A percentile compares a stretch with the other conserved stretches of the same genome.
These are phyloP conservation scores for Luperina testacea DNA, from an alignment of 2,888 invertebrate species.

Conservation along the genomic window DNA sequence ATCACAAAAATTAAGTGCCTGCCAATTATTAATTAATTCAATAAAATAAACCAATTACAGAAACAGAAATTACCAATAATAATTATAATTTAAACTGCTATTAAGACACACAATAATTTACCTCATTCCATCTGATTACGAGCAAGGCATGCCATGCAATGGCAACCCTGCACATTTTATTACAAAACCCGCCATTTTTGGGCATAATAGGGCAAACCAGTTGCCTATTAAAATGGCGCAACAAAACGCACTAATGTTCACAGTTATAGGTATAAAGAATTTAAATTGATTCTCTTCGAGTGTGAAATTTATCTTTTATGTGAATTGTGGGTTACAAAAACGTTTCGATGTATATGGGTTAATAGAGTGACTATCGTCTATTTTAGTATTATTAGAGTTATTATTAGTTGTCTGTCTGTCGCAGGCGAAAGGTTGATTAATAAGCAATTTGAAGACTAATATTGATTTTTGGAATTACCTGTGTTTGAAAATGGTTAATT, in stretches of 20 bases:
- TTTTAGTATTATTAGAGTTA: conserved; percentile 37
- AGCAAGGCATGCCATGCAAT: conserved; percentile 15
- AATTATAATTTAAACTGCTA: conserved; percentile 21
- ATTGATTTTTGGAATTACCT: neutral
- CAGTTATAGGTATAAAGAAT: conserved; percentile 66
- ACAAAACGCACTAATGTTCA: conserved; percentile 50
- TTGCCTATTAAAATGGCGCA: conserved; percentile 48
- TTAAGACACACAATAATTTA: conserved; percentile 29
- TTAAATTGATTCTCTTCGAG: conserved; percentile 62
- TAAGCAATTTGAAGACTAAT: conserved; percentile 22
- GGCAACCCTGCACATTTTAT: conserved; percentile 64
- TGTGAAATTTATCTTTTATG: conserved; percentile 66
- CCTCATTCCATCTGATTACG: conserved; percentile 40
- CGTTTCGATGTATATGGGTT: conserved; percentile 50
- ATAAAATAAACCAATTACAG: conserved; percentile 36
- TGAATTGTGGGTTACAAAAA: conserved; percentile 44
- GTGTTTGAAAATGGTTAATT: neutral
- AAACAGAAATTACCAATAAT: conserved; percentile 34
- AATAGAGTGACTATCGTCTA: conserved; percentile 45
- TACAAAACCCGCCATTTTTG: conserved; percentile 69
- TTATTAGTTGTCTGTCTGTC: conserved; percentile 15
- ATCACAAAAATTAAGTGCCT: conserved; percentile 5
- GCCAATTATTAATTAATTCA: conserved; percentile 31
- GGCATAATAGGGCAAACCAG: conserved; percentile 56
- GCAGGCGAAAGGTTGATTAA: conserved; percentile 33